A percentile compares a stretch with the other conserved stretches of the same genome.
Evolutionary conservation across 2,797 vertebrate species (phyloP).

Genomic region (Emydoidea blandingii): DNA sequence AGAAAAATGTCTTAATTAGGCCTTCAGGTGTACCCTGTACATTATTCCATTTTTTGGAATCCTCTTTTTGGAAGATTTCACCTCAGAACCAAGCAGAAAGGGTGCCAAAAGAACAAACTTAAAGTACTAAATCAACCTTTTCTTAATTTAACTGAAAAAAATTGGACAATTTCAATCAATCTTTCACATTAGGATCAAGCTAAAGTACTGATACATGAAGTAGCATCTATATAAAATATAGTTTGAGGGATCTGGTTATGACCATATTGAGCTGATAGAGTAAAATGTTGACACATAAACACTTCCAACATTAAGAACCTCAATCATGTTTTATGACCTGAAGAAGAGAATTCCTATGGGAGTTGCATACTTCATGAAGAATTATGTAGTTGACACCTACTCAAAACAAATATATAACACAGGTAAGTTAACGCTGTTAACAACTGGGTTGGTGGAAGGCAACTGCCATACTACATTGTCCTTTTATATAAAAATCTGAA

Average conservation of each 20-base stretch:
- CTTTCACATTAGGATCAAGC: background rate
- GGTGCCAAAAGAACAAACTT: background rate
- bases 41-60: background rate
- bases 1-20: background rate
- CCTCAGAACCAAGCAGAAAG: background rate
- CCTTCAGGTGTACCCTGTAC: fast-evolving
- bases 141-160: background rate
- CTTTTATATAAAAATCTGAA: background rate
- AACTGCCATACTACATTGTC: background rate
- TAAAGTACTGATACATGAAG: background rate
- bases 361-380: background rate
- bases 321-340: background rate
- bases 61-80: background rate
- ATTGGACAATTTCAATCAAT: background rate
- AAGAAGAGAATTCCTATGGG: background rate
- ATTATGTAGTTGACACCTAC: background rate
- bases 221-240: background rate
- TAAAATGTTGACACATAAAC: background rate
- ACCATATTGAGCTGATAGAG: background rate
- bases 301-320: background rate
- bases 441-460: background rate
- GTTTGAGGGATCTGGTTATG: background rate
- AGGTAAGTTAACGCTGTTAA: background rate
- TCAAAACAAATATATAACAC: background rate
- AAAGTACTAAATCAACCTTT: background rate